These are phyloP conservation scores for Vulpes vulpes DNA, from an alignment of 2,113 vertebrate species.

Conservation along the genomic window DNA sequence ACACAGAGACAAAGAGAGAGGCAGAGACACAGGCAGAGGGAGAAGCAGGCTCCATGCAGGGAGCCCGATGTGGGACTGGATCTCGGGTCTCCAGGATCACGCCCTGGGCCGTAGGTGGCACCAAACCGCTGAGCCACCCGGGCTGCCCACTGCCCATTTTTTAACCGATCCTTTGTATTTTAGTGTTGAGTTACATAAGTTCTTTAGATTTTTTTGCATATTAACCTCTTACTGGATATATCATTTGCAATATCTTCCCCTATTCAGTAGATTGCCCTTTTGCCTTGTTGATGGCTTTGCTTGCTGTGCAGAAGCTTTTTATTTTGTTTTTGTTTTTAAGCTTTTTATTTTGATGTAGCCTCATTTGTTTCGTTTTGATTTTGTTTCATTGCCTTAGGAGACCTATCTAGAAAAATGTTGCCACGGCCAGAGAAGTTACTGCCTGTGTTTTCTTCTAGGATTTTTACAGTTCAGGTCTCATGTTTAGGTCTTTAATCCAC, in stretches of 20 bases:
- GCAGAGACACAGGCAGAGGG: too few relatives aligned
- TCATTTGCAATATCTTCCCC: background rate
- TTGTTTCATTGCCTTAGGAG: background rate
- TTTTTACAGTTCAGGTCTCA: background rate
- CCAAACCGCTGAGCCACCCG: too few relatives aligned
- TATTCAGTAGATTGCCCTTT: background rate
- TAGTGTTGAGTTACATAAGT: background rate
- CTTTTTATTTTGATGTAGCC: background rate
- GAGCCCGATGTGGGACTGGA: too few relatives aligned
- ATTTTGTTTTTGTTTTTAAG: background rate
- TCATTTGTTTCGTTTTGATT: background rate
- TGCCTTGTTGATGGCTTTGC: background rate
- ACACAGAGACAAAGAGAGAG: too few relatives aligned
- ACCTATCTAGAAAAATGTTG: background rate
- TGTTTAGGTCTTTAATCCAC: background rate
- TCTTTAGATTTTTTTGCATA: background rate
- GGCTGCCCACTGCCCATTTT: background rate
- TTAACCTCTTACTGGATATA: background rate
- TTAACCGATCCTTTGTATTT: background rate
- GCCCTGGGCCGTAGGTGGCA: too few relatives aligned
- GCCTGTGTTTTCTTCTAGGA: background rate
- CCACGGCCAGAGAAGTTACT: background rate
- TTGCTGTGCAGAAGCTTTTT: background rate
- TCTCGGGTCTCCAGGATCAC: too few relatives aligned
- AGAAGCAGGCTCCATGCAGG: too few relatives aligned